A percentile compares a stretch with the other conserved stretches of the same genome.
Evolutionary conservation across 2,888 invertebrate species (phyloP).

Genomic region (Odontomyia ornata): DNA sequence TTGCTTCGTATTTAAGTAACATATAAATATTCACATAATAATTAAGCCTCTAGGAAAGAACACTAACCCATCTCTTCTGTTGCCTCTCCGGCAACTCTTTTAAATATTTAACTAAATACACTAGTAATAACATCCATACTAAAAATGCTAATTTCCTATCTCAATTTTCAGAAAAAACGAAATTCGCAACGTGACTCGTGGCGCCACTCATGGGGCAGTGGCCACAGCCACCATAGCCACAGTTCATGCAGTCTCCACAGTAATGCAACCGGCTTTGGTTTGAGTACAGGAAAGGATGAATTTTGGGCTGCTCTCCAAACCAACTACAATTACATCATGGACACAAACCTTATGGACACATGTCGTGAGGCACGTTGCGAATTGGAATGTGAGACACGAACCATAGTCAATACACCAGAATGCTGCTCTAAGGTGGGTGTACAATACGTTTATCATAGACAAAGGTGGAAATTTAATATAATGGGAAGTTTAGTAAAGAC

Average conservation of each 20-base stretch:
- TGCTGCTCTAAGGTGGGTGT: slow-evolving; percentile 58
- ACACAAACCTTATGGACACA: slow-evolving; percentile 89
- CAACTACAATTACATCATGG: slow-evolving; percentile 95
- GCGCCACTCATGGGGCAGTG: slow-evolving; percentile 82
- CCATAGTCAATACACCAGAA: slow-evolving; percentile 55
- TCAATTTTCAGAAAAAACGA: slow-evolving; percentile 57
- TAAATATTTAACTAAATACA: no score
- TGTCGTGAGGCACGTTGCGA: slow-evolving; percentile 73
- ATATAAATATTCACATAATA: no score
- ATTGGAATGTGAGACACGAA: slow-evolving; percentile 58
- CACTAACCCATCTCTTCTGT: no score
- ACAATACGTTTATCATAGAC: not conserved
- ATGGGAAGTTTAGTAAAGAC: no score
- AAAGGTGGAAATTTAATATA: no score
- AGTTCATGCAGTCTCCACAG: slow-evolving; percentile 70
- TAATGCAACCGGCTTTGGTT: slow-evolving; percentile 59
- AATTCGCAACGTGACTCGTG: slow-evolving; percentile 75
- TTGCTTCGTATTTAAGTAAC: no score
- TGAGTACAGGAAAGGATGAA: slow-evolving; percentile 75
- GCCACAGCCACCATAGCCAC: slow-evolving; percentile 71
- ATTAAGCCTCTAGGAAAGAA: no score
- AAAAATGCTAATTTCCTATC: no score
- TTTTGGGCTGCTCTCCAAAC: slow-evolving; percentile 91
- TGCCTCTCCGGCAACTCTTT: no score
- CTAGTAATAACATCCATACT: no score